Evolutionary conservation across 1,140 invertebrate species (phyloP).

Genomic region (Stenopsyche tienmushanensis): DNA sequence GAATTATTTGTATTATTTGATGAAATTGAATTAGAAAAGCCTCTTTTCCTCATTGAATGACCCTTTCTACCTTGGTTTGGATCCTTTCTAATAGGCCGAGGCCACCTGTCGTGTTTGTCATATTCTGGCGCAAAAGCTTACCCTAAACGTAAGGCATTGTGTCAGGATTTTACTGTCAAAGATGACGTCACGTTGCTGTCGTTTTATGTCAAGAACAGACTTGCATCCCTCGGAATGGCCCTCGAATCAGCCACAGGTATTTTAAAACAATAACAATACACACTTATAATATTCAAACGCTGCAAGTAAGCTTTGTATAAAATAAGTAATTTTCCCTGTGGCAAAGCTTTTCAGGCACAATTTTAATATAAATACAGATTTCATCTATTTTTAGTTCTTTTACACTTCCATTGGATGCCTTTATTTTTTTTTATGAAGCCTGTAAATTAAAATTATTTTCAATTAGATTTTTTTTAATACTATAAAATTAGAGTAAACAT

Average conservation of each 20-base stretch:
- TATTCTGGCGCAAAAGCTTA: slow-evolving; percentile 76
- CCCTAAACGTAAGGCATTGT: slow-evolving; percentile 68
- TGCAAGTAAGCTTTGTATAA: slow-evolving; percentile 30
- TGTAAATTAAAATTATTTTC: not conserved
- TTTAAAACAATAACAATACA: slow-evolving; percentile 33
- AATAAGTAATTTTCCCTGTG: slow-evolving; percentile 15
- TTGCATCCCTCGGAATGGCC: slow-evolving; percentile 59
- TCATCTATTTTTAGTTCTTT: too few relatives aligned
- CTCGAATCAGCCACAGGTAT: slow-evolving; percentile 54
- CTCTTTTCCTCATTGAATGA: slow-evolving; percentile 32
- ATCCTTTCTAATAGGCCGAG: slow-evolving; percentile 57
- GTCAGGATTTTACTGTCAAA: slow-evolving; percentile 63
- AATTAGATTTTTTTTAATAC: not conserved
- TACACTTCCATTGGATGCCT: too few relatives aligned
- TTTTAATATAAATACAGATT: too few relatives aligned
- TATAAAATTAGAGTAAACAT: not conserved
- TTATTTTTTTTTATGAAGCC: not conserved
- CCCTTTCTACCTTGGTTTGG: slow-evolving; percentile 14
- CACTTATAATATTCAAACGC: slow-evolving; percentile 27
- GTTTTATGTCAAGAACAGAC: slow-evolving; percentile 73
- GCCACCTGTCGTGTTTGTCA: slow-evolving; percentile 74
- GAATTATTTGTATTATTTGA: too few relatives aligned
- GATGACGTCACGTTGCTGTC: slow-evolving; percentile 75
- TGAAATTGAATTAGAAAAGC: too few relatives aligned
- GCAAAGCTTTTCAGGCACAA: slow-evolving; percentile 13